Evolutionary conservation across 2,888 invertebrate genomes (phyloP).

Genomic region (Petrophora chlorosata): DNA sequence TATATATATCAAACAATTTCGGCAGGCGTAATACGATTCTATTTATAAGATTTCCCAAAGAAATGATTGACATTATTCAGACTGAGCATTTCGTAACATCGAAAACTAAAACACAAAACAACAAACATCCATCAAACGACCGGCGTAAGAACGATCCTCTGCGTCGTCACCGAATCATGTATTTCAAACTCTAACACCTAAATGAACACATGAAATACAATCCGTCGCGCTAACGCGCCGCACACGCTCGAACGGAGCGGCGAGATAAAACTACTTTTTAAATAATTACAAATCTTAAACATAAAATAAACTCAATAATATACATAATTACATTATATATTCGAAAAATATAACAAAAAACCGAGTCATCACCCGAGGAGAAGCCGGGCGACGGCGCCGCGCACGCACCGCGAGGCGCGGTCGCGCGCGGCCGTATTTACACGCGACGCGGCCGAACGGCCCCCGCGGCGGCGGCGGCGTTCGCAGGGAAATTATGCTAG

Average conservation of each 20-base stretch:
- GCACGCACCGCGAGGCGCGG: no score
- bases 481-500: conserved; percentile 37
- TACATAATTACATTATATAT: conserved; percentile 83
- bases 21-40: conserved; percentile 35
- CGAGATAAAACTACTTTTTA: conserved; percentile 67
- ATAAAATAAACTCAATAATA: conserved; percentile 81
- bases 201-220: conserved; percentile 82
- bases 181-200: conserved; percentile 79
- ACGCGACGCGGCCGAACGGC: no score
- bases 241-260: conserved; percentile 57
- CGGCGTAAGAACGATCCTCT: conserved; percentile 66
- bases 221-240: conserved; percentile 60
- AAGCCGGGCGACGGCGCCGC: conserved; percentile 16
- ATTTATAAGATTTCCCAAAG: conserved; percentile 61
- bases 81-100: conserved; percentile 72
- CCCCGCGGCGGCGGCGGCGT: conserved; percentile 29
- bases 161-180: conserved; percentile 65
- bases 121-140: conserved; percentile 75
- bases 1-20: conserved; percentile 34
- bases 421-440: no score
- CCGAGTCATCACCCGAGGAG: conserved; percentile 51
- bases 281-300: conserved; percentile 81
- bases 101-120: conserved; percentile 78
- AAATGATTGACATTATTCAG: conserved; percentile 83
- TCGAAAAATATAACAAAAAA: conserved; percentile 75